Conservation (phyloP, 2,888 invertebrate species). For the Panzeria rudis region DNA sequence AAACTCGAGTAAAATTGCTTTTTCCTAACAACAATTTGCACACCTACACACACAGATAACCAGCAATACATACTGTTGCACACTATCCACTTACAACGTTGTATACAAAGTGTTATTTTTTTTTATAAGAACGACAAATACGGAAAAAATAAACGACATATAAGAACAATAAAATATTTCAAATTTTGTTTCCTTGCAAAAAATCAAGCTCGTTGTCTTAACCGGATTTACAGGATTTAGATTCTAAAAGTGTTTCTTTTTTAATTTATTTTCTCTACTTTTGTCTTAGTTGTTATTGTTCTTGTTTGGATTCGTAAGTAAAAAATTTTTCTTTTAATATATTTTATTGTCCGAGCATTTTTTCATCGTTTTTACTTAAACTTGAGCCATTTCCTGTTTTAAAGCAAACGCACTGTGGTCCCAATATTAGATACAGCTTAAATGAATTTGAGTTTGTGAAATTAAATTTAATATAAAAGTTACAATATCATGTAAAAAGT, state of each 20-base stretch:
- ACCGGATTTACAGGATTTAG: slow-evolving; percentile 71
- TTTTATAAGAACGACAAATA: slow-evolving; percentile 7
- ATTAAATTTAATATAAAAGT: not conserved
- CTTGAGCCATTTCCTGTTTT: slow-evolving; percentile 31
- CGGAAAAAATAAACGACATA: slow-evolving; percentile 46
- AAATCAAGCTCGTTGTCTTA: slow-evolving; percentile 65
- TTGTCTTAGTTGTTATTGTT: slow-evolving; percentile 38
- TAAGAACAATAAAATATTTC: slow-evolving; percentile 36
- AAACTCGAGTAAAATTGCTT: slow-evolving; percentile 81
- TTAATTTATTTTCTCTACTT: slow-evolving; percentile 25
- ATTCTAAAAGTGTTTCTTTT: slow-evolving; percentile 71
- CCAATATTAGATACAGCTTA: not conserved
- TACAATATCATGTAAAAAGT: too few species aligned
- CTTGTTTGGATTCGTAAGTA: slow-evolving; percentile 39
- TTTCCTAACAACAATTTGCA: slow-evolving; percentile 69
- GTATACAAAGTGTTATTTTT: not conserved
- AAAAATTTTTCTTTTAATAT: slow-evolving; percentile 47
- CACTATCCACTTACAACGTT: not conserved
- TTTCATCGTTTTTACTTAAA: slow-evolving; percentile 45
- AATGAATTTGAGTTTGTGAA: not conserved
- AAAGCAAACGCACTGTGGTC: slow-evolving; percentile 13
- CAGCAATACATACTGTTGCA: slow-evolving; percentile 1
- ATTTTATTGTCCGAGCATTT: slow-evolving; percentile 57
- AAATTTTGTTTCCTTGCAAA: slow-evolving; percentile 57
- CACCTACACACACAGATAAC: slow-evolving; percentile 27